Conservation (phyloP, 53 echinoderm and acorn worm genomes). For the Hippasteria phrygiana region DNA sequence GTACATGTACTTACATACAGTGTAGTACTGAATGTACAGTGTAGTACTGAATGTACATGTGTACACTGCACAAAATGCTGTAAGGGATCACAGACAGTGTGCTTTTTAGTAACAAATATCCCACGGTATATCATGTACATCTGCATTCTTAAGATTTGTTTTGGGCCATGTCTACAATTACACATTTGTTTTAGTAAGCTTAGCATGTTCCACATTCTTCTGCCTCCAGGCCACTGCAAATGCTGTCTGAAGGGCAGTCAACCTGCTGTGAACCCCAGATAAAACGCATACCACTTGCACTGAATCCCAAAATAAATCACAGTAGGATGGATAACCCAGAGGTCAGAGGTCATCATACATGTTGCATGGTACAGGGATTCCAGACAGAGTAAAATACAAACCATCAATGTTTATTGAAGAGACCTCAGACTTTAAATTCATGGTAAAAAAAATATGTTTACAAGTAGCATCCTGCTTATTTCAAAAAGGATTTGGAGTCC, state of each 20-base stretch:
- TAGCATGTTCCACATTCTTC: slow-evolving; percentile 24
- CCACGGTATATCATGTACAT: no score
- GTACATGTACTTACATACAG: neutral
- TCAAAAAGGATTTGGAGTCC: no score
- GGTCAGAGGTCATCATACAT: slow-evolving; percentile 51
- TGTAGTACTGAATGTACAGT: neutral
- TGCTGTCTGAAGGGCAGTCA: neutral
- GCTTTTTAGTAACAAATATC: no score
- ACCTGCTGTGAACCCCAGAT: slow-evolving; percentile 40
- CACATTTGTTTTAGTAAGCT: neutral
- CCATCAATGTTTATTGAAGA: neutral
- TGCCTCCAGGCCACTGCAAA: neutral
- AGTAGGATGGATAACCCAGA: slow-evolving; percentile 35
- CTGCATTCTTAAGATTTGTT: no score
- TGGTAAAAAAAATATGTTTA: no score
- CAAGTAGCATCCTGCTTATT: no score
- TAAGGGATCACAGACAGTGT: no score
- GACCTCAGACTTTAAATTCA: no score
- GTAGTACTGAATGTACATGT: no score
- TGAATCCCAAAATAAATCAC: slow-evolving; percentile 14
- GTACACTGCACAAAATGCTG: no score
- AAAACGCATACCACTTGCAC: neutral
- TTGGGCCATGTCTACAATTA: neutral
- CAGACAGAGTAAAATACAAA: neutral
- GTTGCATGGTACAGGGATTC: slow-evolving; percentile 10